Conservation (phyloP, 2,113 vertebrate genomes). For the Microtus richardsoni region DNA sequence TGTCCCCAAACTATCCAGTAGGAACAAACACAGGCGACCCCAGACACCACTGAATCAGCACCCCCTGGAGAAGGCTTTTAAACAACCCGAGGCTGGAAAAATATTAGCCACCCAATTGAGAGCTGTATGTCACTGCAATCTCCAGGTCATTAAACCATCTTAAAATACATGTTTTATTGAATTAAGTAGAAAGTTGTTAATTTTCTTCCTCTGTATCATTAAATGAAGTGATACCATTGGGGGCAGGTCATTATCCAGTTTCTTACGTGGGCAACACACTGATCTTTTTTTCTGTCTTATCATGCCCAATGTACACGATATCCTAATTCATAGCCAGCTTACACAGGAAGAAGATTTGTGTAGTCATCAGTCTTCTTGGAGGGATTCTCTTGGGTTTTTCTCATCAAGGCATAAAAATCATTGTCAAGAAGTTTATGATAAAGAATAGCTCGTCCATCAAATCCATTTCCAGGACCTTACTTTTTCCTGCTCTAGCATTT, state of each 20-base stretch:
- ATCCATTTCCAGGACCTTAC: background rate
- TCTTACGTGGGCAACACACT: background rate
- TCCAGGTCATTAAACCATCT: background rate
- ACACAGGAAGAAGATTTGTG: background rate
- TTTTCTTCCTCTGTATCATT: background rate
- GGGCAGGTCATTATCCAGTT: background rate
- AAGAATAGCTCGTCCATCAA: background rate
- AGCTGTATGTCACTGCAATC: background rate
- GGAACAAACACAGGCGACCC: background rate
- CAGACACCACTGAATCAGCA: background rate
- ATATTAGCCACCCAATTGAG: background rate
- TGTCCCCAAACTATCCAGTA: background rate
- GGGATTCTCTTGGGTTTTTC: slow-evolving; percentile 23
- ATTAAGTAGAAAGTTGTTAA: background rate
- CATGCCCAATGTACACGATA: background rate
- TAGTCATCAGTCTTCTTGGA: background rate
- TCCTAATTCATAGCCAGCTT: background rate
- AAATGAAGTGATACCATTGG: background rate
- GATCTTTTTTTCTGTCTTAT: slow-evolving; percentile 9
- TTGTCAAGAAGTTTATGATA: background rate
- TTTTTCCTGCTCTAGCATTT: background rate
- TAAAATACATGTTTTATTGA: background rate
- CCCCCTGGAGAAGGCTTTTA: background rate
- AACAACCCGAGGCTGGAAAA: background rate
- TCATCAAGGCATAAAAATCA: background rate